phyloP scores from a whole-genome alignment of 2,113 vertebrate genomes.

The Saguinus midas region DNA sequence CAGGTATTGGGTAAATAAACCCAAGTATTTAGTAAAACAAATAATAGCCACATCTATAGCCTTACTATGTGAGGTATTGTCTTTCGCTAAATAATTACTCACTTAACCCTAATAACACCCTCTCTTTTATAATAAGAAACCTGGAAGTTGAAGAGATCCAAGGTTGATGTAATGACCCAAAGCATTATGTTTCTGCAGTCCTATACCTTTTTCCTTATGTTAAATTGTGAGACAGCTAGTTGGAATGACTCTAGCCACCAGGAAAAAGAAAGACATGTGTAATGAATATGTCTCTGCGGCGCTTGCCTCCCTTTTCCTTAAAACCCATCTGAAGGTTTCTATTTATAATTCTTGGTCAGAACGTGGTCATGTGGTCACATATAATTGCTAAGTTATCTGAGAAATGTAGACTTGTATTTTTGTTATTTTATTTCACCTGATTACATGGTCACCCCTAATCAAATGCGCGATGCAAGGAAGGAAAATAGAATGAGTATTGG shows the following conservation, averaged over 20 bases:
- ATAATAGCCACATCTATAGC: background rate
- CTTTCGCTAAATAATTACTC: background rate
- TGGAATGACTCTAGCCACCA: background rate
- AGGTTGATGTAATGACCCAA: background rate
- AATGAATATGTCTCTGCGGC: background rate
- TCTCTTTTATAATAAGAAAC: background rate
- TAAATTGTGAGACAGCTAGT: background rate
- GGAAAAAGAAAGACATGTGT: background rate
- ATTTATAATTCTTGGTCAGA: background rate
- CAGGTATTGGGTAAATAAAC: too few species aligned
- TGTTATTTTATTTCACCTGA: background rate
- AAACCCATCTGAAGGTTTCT: background rate
- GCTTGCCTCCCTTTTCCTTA: background rate
- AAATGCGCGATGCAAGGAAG: background rate
- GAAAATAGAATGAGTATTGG: background rate
- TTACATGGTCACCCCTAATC: background rate
- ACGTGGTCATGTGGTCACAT: background rate
- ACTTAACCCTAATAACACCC: background rate
- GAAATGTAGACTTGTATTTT: background rate
- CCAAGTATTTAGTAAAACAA: constrained; percentile 33
- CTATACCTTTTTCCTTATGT: background rate
- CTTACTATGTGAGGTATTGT: background rate
- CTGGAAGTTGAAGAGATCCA: background rate
- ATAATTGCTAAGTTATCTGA: background rate
- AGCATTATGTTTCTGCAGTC: background rate